Base-by-base conservation (phyloP, 92 coral and sea anemone genomes). In the Parazoanthus darwini region DNA sequence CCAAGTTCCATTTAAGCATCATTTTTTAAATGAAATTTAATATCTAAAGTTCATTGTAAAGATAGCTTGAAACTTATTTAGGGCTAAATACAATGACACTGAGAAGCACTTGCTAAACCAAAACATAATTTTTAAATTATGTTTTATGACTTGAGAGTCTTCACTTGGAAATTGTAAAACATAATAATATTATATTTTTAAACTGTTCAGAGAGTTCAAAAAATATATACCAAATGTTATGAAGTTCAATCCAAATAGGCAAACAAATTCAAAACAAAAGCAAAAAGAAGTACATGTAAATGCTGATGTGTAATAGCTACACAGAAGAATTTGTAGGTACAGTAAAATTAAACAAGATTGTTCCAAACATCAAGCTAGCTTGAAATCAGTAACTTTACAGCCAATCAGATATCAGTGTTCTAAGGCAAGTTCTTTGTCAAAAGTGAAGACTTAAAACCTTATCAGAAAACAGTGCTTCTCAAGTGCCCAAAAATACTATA, bases 331-430 rank as follows among this genome's bases (percentile, higher is more conserved):
- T 76, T 74, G 80, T 76, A 10, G 59, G n/a, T 39, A 33, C 33
- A 43, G 38, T 16, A 15, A 44, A 77, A 77, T 22, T 5, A 77
- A 42, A 44, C 10, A 10, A 44, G n/a, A 20, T 59, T 18, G 29
- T 42, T 39, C 59, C 25, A 77, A 77, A 42, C 85, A 81, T 44
- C 85, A 37, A 56, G 56, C 20, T 56, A 72, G 35, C 9, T 63
- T 35, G 25, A 81, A 81, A 56, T 22, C 50, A 58, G 63, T 8
- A 0, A 16, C 5, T 44, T 63, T 58, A 37, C 51, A 81, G 37
- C 54, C 74, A 81, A 63, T 81, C 74, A 59, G 48, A 8, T 50
- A 58, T 58, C 43, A 54, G 3, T 6, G 44, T 54, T 58, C 22
- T 5, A 50, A 25, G 83, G 54, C 15, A 13, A 79, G 65, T 79